A percentile compares a stretch with the other conserved stretches of the same genome.
Evolutionary conservation across 1,140 invertebrate species (phyloP).

Genomic region (Camponotus pennsylvanicus): DNA sequence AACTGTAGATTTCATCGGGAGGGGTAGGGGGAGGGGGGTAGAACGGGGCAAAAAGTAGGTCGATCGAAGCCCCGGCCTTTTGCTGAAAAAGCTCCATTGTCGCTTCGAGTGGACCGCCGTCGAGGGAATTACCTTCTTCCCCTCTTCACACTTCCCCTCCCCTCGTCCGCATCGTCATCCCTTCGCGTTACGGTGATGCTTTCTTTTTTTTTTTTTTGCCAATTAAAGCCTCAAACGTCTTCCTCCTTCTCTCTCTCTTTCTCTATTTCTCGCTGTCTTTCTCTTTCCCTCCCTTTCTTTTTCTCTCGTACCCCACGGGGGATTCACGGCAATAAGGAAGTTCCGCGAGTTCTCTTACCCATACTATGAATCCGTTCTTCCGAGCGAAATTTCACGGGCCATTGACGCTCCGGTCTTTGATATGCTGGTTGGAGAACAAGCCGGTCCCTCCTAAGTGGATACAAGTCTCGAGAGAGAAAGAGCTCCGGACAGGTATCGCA

Average conservation of each 20-base stretch:
- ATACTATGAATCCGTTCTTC: conserved; percentile 49
- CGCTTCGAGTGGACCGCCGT: conserved; percentile 59
- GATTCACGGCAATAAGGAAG: conserved; percentile 60
- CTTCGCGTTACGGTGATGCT: neutral
- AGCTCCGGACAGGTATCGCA: conserved; percentile 6
- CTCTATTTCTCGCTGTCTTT: too few relatives aligned
- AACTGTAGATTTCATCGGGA: conserved; percentile 62
- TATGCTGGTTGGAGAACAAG: conserved; percentile 26
- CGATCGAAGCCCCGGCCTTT: conserved; percentile 68
- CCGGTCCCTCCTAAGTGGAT: conserved; percentile 15
- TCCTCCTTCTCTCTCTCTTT: neutral
- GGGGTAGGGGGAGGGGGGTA: neutral
- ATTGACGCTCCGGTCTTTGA: conserved; percentile 62
- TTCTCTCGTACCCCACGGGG: neutral
- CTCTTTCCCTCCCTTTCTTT: neutral
- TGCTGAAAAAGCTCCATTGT: conserved; percentile 71
- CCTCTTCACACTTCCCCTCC: conserved; percentile 12
- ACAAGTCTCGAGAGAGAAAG: conserved; percentile 45
- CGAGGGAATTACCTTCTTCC: conserved; percentile 66
- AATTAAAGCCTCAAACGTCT: conserved; percentile 66
- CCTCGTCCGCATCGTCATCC: neutral
- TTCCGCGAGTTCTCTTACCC: conserved; percentile 42
- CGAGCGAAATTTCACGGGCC: conserved; percentile 62
- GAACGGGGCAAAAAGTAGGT: conserved; percentile 62
- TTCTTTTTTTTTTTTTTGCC: conserved; percentile 50